Percentiles rank a stretch among this genome's conserved stretches.
These are phyloP conservation scores for Orchestia grillus DNA, from an alignment of 1,140 invertebrate species.

Conservation along the genomic window DNA sequence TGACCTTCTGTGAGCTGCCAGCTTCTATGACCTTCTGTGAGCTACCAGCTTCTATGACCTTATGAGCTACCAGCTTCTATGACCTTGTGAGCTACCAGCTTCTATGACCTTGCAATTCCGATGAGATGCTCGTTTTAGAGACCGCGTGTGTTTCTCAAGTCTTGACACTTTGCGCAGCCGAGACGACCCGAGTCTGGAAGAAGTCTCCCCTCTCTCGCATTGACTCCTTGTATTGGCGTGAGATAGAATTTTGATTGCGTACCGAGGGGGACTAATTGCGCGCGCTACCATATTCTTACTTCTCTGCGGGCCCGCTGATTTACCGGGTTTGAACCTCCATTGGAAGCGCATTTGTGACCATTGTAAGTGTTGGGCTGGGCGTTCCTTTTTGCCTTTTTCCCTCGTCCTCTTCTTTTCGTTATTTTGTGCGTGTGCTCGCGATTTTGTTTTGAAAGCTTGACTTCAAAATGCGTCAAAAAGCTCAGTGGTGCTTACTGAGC, in stretches of 20 bases:
- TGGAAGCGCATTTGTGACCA: background rate
- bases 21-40: too few species aligned
- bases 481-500: too few species aligned
- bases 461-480: too few species aligned
- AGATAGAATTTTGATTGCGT: slow-evolving; percentile 56
- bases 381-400: background rate
- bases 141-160: background rate
- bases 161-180: background rate
- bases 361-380: background rate
- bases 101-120: background rate
- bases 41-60: too few species aligned
- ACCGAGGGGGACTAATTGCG: slow-evolving; percentile 25
- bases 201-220: slow-evolving; percentile 15
- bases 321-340: background rate
- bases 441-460: background rate
- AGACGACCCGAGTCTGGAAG: background rate
- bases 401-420: background rate
- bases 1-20: too few species aligned
- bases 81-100: background rate
- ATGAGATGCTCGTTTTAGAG: background rate
- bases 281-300: background rate
- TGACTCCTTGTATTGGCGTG: slow-evolving; percentile 41
- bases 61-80: too few species aligned
- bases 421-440: background rate
- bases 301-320: background rate